Base-by-base conservation (phyloP, 1,140 invertebrate genomes). In the Drosophila yakuba region DNA sequence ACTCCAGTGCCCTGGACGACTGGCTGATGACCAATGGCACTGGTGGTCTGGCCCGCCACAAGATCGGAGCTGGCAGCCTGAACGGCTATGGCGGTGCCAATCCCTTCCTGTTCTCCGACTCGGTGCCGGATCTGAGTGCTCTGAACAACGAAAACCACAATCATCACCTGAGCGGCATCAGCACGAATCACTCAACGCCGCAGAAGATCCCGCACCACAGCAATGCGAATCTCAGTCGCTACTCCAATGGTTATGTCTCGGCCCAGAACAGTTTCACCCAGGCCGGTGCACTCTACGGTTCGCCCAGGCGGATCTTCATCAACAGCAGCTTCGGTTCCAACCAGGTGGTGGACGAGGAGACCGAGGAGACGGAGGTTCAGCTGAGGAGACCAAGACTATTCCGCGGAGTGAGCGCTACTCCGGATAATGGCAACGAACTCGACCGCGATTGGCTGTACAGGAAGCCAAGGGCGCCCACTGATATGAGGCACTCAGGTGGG, bases 21-120 rank as follows among this genome's bases (percentile, higher is more conserved):
- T 94, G 93, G 93, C 81, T 94, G 28, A 91, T 93, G 88, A 89
- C 86, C 8, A 91, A 88, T 56, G 90, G 86, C 2, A 77, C 80
- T 8, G 74, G 78, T 10, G 81, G 84, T 4, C n/a, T 88, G 50
- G 80, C 82, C 0, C 62, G 88, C 0, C 84, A 91, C 44, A 91
- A 92, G 28, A 92, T 93, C 58, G 82, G 79, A 1, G 91, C 90
- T 5, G 91, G 91, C 48, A 92, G 92, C 68, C 60, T 91, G 3
- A 91, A 83, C 56, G 83, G 80, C 15, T 86, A 89, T 69, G 83
- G 50, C 8, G 89, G 91, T 12, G 91, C 71, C n/a, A 92, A 91
- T 81, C 90, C 91, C 48, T 92, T 92, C 52, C 51, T 91, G 11
- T 91, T 92, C 45, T 92, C 90, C 45, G 91, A 92, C 23, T 92